Conservation (phyloP, 2,113 vertebrate genomes). For the Oreamnos americanus region DNA sequence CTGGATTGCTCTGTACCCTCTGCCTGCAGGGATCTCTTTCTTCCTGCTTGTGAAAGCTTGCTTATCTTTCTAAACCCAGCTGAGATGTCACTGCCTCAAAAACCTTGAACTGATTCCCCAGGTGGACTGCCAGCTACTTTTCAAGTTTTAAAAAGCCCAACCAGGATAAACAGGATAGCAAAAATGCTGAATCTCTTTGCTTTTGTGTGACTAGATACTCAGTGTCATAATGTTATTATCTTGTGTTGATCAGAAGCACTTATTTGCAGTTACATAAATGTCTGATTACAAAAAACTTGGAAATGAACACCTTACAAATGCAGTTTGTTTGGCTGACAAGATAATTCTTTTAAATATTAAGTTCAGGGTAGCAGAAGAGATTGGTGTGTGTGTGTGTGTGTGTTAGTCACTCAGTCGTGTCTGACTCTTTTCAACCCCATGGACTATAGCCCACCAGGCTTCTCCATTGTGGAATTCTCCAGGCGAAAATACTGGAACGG, state of each 20-base stretch:
- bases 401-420: background rate
- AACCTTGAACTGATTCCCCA: background rate
- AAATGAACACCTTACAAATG: constrained; percentile 7
- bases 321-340: background rate
- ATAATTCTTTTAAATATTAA: constrained; percentile 20
- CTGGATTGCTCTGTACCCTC: background rate
- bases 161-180: background rate
- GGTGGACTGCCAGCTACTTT: background rate
- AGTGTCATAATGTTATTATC: background rate
- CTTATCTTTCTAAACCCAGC: background rate
- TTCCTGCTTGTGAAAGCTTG: background rate
- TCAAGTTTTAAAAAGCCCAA: background rate
- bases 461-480: background rate
- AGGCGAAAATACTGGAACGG: background rate
- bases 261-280: constrained; percentile 20
- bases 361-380: background rate
- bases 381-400: background rate
- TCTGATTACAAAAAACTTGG: background rate
- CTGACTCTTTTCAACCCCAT: background rate
- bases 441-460: background rate
- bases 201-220: background rate
- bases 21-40: background rate
- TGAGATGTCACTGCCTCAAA: background rate
- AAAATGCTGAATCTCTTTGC: background rate
- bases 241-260: background rate